Evolutionary conservation across 2,797 vertebrate genomes (phyloP).

Genomic region (Pseudochromis fuscus): DNA sequence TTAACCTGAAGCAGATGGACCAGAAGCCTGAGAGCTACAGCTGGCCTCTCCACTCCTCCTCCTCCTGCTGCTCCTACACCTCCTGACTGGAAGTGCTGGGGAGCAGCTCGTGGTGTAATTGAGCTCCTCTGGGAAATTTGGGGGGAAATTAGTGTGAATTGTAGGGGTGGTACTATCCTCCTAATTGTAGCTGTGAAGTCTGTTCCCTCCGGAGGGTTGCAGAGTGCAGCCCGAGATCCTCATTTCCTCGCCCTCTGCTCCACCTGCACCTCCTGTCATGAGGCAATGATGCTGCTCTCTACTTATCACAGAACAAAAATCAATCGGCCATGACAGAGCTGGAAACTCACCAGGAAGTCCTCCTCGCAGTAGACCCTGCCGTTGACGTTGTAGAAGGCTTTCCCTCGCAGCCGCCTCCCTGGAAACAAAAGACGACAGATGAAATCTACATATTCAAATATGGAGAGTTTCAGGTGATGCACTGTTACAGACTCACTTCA

Average conservation of each 20-base stretch:
- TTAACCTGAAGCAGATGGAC: slow-evolving; percentile 73
- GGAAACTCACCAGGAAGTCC: slow-evolving; percentile 97
- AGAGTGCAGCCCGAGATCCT: slow-evolving; percentile 57
- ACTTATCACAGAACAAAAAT: slow-evolving; percentile 4
- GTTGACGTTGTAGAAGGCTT: slow-evolving; percentile 98
- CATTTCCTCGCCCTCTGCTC: slow-evolving; percentile 29
- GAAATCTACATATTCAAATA: not conserved
- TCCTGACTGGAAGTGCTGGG: slow-evolving; percentile 51
- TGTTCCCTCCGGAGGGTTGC: slow-evolving; percentile 68
- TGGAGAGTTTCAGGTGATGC: not conserved
- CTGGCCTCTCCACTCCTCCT: slow-evolving; percentile 50
- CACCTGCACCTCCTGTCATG: slow-evolving; percentile 11
- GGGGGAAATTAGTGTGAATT: slow-evolving; percentile 69
- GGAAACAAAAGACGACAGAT: slow-evolving; percentile 31
- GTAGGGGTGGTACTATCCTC: slow-evolving; percentile 65
- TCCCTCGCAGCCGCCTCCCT: slow-evolving; percentile 96
- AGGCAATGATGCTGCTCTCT: slow-evolving; percentile 4
- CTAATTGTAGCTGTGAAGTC: slow-evolving; percentile 65
- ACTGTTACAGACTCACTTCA: too few relatives aligned
- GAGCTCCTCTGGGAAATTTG: slow-evolving; percentile 71
- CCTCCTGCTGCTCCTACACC: slow-evolving; percentile 46
- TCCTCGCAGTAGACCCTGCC: slow-evolving; percentile 99
- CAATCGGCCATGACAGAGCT: not conserved
- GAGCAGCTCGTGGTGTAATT: slow-evolving; percentile 59
- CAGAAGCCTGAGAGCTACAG: slow-evolving; percentile 53